These are phyloP conservation scores for Bombus breviceps DNA, from an alignment of 1,140 invertebrate species.

Conservation along the genomic window DNA sequence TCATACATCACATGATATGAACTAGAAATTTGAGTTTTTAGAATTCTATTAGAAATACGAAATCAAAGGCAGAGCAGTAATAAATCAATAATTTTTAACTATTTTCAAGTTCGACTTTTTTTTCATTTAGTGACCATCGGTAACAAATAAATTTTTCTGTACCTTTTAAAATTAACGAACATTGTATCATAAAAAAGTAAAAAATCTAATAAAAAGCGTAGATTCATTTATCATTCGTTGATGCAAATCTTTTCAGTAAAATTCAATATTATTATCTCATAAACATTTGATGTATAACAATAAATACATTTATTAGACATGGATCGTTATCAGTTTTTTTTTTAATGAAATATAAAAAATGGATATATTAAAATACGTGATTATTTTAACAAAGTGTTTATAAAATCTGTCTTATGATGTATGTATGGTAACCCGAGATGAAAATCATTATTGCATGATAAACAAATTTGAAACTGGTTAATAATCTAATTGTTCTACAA, in stretches of 20 bases:
- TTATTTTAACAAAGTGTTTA: constrained; percentile 14
- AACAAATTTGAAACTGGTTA: constrained; percentile 29
- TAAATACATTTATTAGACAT: not conserved
- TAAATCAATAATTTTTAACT: not conserved
- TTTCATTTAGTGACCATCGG: not conserved
- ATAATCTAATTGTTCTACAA: constrained; percentile 51
- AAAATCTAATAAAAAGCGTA: not conserved
- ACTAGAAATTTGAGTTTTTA: not conserved
- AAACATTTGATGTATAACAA: not conserved
- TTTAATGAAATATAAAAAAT: not conserved
- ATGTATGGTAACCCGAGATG: constrained; percentile 22
- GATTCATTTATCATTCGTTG: not conserved
- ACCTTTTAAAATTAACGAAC: not conserved
- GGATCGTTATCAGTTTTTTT: not conserved
- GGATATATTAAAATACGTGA: not conserved
- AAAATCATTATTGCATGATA: constrained; percentile 39
- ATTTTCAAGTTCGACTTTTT: not conserved
- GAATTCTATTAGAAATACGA: not conserved
- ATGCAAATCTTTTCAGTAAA: not conserved
- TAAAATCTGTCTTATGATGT: constrained; percentile 30
- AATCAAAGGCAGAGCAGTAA: not conserved
- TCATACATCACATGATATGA: not conserved
- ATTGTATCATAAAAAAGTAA: not conserved
- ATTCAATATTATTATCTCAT: not conserved
- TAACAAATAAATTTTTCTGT: not conserved